Evolutionary conservation across 2,888 invertebrate species (phyloP).

Genomic region (Odontomyia ornata): DNA sequence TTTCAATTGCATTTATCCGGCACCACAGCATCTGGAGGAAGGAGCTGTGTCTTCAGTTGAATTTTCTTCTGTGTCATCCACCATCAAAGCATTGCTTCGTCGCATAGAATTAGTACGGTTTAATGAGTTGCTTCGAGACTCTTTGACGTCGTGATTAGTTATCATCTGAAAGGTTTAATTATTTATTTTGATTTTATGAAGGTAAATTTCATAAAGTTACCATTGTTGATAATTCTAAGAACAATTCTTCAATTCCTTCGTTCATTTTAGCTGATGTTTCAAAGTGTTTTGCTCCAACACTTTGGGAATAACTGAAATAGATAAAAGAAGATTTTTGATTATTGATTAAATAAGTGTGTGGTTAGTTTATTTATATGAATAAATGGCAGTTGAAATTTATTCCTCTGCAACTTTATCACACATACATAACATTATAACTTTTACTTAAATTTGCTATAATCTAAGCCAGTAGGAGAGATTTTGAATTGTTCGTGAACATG

Average conservation of each 20-base stretch:
- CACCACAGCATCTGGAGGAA: constrained; percentile 51
- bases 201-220: constrained; percentile 60
- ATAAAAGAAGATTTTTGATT: background rate
- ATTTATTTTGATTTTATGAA: background rate
- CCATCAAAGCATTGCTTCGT: constrained; percentile 52
- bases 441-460: no score
- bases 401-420: no score
- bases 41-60: constrained; percentile 45
- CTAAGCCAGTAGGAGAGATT: no score
- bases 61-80: constrained; percentile 52
- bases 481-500: no score
- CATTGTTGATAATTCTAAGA: constrained; percentile 84
- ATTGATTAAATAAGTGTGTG: no score
- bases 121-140: constrained; percentile 48
- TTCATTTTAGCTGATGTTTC: constrained; percentile 94
- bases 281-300: constrained; percentile 91
- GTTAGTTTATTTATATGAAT: no score
- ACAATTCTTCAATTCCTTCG: constrained; percentile 90
- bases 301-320: constrained; percentile 80
- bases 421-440: no score
- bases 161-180: constrained; percentile 48
- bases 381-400: no score
- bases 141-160: constrained; percentile 48
- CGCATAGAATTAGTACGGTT: constrained; percentile 53
- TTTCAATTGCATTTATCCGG: constrained; percentile 47